Conservation (phyloP, 2,797 vertebrate species). For the Myoxocephalus aenaeus region DNA sequence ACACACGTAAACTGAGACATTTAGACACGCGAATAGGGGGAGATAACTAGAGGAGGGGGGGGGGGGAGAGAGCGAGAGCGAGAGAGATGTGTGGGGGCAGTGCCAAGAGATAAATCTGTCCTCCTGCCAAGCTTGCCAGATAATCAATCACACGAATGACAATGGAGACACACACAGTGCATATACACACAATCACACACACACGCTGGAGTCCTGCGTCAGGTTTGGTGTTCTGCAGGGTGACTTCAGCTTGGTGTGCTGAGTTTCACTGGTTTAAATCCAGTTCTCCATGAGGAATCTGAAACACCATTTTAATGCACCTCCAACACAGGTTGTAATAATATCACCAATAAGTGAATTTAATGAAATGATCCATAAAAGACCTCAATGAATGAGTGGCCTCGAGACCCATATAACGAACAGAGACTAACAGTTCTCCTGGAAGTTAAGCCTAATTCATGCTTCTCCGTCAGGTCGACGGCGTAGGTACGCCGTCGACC, state of each 20-base stretch:
- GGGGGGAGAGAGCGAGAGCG: slow-evolving; percentile 1
- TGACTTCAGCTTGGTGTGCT: slow-evolving; percentile 25
- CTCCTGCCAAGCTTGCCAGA: slow-evolving; percentile 81
- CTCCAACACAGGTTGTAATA: slow-evolving; percentile 1
- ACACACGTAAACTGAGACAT: slow-evolving; percentile 74
- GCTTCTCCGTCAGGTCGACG: too few species aligned
- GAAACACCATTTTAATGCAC: background rate
- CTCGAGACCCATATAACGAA: slow-evolving; percentile 62
- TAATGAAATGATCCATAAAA: background rate
- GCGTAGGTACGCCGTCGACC: too few species aligned
- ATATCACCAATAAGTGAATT: slow-evolving; percentile 6
- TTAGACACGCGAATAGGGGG: slow-evolving; percentile 57
- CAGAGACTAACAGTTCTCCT: too few species aligned
- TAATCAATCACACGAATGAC: slow-evolving; percentile 87
- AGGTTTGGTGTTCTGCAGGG: slow-evolving; percentile 40
- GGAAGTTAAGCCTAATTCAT: too few species aligned
- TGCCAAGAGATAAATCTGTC: slow-evolving; percentile 83
- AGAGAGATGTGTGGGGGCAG: slow-evolving; percentile 27
- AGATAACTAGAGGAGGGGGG: too few species aligned
- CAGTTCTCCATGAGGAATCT: slow-evolving; percentile 7
- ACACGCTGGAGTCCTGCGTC: slow-evolving; percentile 38
- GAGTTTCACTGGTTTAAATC: slow-evolving; percentile 16
- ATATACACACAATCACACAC: slow-evolving; percentile 41
- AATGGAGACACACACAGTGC: slow-evolving; percentile 64
- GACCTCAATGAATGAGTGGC: slow-evolving; percentile 6